Percentiles rank a stretch among this genome's conserved stretches.
These are phyloP conservation scores for Exaiptasia diaphana DNA, from an alignment of 64 coral and sea anemone genomes.

Conservation along the genomic window DNA sequence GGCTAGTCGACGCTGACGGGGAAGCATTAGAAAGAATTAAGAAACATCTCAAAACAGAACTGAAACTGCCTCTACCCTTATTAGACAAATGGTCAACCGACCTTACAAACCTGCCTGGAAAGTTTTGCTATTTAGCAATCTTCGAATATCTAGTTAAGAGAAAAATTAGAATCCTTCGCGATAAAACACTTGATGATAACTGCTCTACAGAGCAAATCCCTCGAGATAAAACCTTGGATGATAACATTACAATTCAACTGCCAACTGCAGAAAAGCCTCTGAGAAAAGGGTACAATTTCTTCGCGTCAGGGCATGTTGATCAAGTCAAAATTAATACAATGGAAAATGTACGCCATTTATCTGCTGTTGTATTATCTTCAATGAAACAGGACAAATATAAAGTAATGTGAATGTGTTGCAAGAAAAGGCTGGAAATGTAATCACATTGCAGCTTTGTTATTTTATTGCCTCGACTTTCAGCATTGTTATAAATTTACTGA, in stretches of 20 bases:
- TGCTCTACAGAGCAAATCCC: neutral
- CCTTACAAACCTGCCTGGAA: neutral
- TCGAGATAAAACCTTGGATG: neutral
- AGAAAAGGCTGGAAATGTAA: neutral
- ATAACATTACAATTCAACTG: too few relatives aligned
- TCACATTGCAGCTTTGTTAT: neutral
- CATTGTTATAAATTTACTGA: neutral
- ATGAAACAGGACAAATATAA: neutral
- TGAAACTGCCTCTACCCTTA: neutral
- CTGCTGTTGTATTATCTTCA: neutral
- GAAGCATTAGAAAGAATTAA: neutral
- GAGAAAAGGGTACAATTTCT: neutral
- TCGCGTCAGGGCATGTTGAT: neutral
- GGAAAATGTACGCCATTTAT: neutral
- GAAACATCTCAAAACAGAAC: neutral
- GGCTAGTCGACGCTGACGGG: too few relatives aligned
- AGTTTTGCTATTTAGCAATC: neutral
- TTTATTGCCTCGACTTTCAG: neutral
- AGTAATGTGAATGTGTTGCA: neutral
- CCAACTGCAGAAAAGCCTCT: conserved; percentile 3
- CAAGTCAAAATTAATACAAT: neutral
- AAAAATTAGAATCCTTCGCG: neutral
- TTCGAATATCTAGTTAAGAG: neutral
- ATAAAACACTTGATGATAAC: neutral
- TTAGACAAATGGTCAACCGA: neutral